These are phyloP conservation scores for Orthosia cruda DNA, from an alignment of 2,888 invertebrate genomes.

Conservation along the genomic window DNA sequence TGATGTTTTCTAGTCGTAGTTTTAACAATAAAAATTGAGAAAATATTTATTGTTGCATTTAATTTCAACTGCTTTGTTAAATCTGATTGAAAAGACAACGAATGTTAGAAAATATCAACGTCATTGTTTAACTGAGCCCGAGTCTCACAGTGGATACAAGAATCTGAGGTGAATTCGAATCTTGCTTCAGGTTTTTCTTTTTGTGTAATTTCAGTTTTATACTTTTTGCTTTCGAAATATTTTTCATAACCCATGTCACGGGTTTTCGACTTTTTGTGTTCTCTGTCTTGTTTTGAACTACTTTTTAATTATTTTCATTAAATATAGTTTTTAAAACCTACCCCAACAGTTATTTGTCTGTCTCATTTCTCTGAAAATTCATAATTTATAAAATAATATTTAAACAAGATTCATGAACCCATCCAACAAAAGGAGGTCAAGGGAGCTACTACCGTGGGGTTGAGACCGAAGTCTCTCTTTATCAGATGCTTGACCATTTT, in stretches of 20 bases:
- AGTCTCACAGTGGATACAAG: not conserved
- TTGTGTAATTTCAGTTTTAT: not conserved
- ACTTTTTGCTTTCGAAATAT: not conserved
- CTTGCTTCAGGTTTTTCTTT: not conserved
- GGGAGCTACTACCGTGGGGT: conserved; percentile 51
- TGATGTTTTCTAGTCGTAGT: conserved; percentile 55
- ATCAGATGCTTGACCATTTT: conserved; percentile 56
- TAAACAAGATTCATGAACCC: not conserved
- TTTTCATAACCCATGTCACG: not conserved
- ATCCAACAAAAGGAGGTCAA: conserved; percentile 45
- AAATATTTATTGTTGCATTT: conserved; percentile 24
- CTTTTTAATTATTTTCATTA: too few species aligned
- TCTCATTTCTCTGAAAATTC: not conserved
- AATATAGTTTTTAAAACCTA: too few species aligned
- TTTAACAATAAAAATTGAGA: conserved; percentile 25
- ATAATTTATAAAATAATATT: not conserved
- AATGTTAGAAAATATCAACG: conserved; percentile 3
- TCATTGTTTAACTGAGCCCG: conserved; percentile 9
- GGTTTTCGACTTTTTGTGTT: too few species aligned
- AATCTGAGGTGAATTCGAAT: not conserved
- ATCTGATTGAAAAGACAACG: not conserved
- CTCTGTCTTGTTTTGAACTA: too few species aligned
- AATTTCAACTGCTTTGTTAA: not conserved
- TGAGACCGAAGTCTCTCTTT: conserved; percentile 54
- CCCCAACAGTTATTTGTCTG: not conserved